Evolutionary conservation across 2,113 vertebrate genomes (phyloP), one percentile per base, ranked within the genome.

Genomic region (Cynopterus brachyotis): DNA sequence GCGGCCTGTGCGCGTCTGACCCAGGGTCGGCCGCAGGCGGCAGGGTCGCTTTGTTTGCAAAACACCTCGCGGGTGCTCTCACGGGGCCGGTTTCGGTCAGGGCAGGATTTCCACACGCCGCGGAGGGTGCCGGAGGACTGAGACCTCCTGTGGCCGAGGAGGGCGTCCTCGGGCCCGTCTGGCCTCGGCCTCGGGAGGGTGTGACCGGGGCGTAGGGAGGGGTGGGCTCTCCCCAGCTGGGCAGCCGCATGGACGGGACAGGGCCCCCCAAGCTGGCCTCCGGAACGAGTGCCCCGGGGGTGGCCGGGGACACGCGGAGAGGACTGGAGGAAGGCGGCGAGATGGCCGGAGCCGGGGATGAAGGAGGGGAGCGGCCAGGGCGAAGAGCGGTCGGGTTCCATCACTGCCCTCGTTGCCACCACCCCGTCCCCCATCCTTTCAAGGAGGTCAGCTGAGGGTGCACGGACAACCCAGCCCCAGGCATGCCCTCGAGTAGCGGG

Each of bases 331-430:
- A 5, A 1, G 30, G 62, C 1, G 1, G 13, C 5, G 40, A 16
- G 82, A 0, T 1, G 22, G 28, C 55, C 1, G 30, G 76, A 67
- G 81, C 45, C 2, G 0, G 32, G 6, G 19, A 0, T 0, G 32
- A 37, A 81, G 80, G 26, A 1, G 80, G 26, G 1, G 6, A 15
- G 16, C 0, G 2, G 13, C 2, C 1, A 0, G 5, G 3, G 4
- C 2, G 84, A 59, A 28, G 5, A 11, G 26, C 10, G 0, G 40
- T 3, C 37, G 12, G 4, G 28, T 35, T 19, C 66, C 28, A 15
- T 3, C 26, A 1, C 62, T 2, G 45, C 50, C 50, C 50, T 50
- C 50, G 16, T 16, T 1, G 50, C 13, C 50, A 4, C 50, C 47
- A 50, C 47, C 47, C 47, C 47, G 13, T 8, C 30, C 75, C 53